These are phyloP conservation scores for Hypanus sabinus DNA, from an alignment of 2,113 vertebrate genomes.

Conservation along the genomic window DNA sequence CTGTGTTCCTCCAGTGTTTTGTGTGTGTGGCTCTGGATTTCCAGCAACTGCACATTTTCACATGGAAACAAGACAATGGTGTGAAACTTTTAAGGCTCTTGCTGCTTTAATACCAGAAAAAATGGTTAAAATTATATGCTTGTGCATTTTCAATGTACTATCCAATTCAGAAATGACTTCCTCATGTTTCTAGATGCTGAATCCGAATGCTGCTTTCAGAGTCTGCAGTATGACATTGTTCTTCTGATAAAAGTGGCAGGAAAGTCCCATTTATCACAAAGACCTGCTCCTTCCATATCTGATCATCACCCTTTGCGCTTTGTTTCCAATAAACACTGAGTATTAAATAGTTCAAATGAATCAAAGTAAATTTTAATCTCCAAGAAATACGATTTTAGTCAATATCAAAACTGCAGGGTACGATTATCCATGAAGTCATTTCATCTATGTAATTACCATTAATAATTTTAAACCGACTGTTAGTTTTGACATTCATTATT, in stretches of 20 bases:
- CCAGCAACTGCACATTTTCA: too few relatives aligned
- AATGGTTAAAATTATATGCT: too few relatives aligned
- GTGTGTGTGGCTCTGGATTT: too few relatives aligned
- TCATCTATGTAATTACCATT: not conserved
- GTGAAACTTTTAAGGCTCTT: too few relatives aligned
- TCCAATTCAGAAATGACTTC: not conserved
- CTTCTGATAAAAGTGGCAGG: not conserved
- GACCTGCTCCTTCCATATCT: not conserved
- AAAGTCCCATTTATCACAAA: not conserved
- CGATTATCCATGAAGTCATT: not conserved
- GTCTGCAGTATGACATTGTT: not conserved
- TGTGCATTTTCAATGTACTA: too few relatives aligned
- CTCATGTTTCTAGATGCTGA: not conserved
- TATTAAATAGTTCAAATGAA: not conserved
- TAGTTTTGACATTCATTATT: not conserved
- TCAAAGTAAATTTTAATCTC: not conserved
- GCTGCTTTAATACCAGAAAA: too few relatives aligned
- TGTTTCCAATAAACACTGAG: not conserved
- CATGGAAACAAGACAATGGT: too few relatives aligned
- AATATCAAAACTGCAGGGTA: not conserved
- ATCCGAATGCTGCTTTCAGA: not conserved
- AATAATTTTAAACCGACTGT: not conserved
- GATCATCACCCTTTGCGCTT: not conserved
- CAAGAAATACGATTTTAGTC: not conserved
- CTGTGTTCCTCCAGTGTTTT: too few relatives aligned